A percentile compares a stretch with the other conserved stretches of the same genome.
phyloP scores from a whole-genome alignment of 2,888 invertebrate genomes.

The Nycteola revayana region DNA sequence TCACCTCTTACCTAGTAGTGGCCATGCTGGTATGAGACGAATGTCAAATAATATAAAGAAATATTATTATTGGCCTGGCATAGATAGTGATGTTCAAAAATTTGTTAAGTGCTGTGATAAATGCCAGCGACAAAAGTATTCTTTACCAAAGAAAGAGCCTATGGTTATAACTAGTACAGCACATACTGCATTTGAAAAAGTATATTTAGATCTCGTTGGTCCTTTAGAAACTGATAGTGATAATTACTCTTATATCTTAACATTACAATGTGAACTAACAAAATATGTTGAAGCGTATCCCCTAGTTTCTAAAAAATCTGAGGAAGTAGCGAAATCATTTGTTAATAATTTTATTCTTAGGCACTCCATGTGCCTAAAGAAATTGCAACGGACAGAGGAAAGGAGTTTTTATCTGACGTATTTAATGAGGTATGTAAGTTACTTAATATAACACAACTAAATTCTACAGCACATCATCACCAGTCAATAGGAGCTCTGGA shows the following conservation, averaged over 20 bases:
- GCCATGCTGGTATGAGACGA: conserved; percentile 2
- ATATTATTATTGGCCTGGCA: not conserved
- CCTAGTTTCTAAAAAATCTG: conserved; percentile 1
- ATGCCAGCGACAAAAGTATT: conserved; percentile 5
- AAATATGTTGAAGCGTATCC: conserved; percentile 6
- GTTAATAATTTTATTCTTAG: conserved; percentile 5
- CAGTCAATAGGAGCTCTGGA: conserved; percentile 12
- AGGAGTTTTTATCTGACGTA: conserved; percentile 13
- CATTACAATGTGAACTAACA: conserved; percentile 11
- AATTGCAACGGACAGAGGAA: conserved; percentile 8
- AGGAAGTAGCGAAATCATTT: conserved; percentile 3
- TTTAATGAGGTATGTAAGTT: conserved; percentile 15
- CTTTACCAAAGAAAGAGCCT: conserved; percentile 9
- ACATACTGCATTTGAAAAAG: conserved; percentile 14
- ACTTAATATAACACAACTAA: conserved; percentile 11
- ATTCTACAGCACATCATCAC: conserved; percentile 18
- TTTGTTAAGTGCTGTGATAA: not conserved
- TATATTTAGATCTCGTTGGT: conserved; percentile 19
- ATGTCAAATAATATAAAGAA: not conserved
- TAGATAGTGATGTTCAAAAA: too few species aligned
- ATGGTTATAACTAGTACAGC: conserved; percentile 16
- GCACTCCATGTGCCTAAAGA: conserved; percentile 3
- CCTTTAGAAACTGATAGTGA: conserved; percentile 16
- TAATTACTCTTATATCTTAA: conserved; percentile 12
- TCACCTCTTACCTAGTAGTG: not conserved